Evolutionary conservation across 2,797 vertebrate species (phyloP).

Genomic region (Pipistrellus pygmaeus): DNA sequence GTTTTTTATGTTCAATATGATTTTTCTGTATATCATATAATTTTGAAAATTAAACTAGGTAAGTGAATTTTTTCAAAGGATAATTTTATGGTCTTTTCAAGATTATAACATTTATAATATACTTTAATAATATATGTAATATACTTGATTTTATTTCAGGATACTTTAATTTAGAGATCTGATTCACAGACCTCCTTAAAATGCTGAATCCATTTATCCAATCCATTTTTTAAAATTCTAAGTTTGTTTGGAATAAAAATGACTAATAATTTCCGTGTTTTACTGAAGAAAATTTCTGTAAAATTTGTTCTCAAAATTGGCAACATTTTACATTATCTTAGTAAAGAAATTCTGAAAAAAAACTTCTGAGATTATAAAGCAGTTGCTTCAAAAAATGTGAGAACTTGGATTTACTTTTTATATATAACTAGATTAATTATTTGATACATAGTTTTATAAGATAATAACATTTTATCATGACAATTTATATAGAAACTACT

Average conservation of each 20-base stretch:
- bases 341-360: slow-evolving; percentile 34
- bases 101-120: not conserved
- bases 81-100: not conserved
- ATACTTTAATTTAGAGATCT: slow-evolving; percentile 39
- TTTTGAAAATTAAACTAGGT: slow-evolving; percentile 40
- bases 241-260: not conserved
- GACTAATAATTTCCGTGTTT: not conserved
- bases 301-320: not conserved
- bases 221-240: not conserved
- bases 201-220: not conserved
- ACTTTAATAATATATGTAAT: slow-evolving; percentile 21
- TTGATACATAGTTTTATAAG: slow-evolving; percentile 8
- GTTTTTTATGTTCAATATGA: not conserved
- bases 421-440: not conserved
- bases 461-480: not conserved
- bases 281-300: not conserved
- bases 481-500: slow-evolving; percentile 21
- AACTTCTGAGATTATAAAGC: slow-evolving; percentile 33
- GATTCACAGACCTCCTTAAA: not conserved
- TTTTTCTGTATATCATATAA: not conserved
- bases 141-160: not conserved
- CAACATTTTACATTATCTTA: slow-evolving; percentile 4
- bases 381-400: slow-evolving; percentile 2
- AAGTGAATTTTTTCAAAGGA: slow-evolving; percentile 17
- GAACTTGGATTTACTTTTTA: not conserved